Conservation (phyloP, 2,797 vertebrate genomes). For the Schizothorax lantsangensis region DNA sequence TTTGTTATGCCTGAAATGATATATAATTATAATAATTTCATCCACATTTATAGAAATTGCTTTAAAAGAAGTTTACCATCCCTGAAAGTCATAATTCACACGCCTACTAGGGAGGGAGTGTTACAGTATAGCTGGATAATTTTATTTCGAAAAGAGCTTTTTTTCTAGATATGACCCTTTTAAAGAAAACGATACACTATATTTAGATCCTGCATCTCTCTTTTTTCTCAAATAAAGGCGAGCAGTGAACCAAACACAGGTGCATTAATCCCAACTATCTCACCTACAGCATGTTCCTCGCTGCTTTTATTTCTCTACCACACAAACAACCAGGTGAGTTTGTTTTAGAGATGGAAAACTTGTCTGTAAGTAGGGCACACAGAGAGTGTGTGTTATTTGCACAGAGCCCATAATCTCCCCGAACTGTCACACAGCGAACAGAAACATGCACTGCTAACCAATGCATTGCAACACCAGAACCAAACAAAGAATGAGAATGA, state of each 20-base stretch:
- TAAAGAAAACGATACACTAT: background rate
- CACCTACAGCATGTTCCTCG: background rate
- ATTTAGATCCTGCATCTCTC: background rate
- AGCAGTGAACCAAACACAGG: background rate
- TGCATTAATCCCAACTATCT: conserved; percentile 4
- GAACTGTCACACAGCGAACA: background rate
- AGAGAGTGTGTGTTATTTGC: conserved; percentile 20
- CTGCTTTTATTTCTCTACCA: background rate
- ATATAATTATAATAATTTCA: too few relatives aligned
- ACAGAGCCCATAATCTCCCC: background rate
- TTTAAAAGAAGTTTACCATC: background rate
- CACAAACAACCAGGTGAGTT: conserved; percentile 13
- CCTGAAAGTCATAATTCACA: background rate
- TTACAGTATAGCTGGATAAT: background rate
- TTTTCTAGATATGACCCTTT: background rate
- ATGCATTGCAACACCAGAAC: background rate
- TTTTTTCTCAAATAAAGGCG: background rate
- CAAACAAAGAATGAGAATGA: background rate
- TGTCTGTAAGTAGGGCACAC: conserved; percentile 30
- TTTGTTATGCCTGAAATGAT: background rate
- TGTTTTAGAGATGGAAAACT: background rate
- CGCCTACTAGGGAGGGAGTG: background rate
- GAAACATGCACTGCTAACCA: background rate
- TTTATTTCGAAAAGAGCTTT: background rate
- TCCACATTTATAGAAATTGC: background rate